These are phyloP conservation scores for Euproctis similis DNA, from an alignment of 2,888 invertebrate genomes.

Conservation along the genomic window DNA sequence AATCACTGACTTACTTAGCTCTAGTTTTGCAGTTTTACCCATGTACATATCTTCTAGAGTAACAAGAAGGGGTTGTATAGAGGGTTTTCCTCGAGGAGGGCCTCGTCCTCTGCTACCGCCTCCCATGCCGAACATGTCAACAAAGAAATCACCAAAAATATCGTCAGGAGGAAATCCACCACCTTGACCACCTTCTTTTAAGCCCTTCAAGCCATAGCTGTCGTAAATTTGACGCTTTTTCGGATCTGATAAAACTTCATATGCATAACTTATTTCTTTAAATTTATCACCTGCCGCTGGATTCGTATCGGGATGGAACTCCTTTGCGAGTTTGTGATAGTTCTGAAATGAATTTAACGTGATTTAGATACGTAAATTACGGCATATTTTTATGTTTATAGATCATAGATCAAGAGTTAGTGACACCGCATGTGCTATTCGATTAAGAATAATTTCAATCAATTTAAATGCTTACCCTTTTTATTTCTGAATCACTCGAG, in stretches of 20 bases:
- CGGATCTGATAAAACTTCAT: slow-evolving; percentile 93
- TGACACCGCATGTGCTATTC: slow-evolving; percentile 35
- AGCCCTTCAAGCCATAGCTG: slow-evolving; percentile 88
- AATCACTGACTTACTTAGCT: slow-evolving; percentile 87
- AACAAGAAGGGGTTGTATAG: slow-evolving; percentile 88
- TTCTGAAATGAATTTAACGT: slow-evolving; percentile 75
- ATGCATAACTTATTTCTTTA: slow-evolving; percentile 96
- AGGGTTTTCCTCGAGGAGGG: slow-evolving; percentile 85
- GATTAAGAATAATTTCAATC: slow-evolving; percentile 10
- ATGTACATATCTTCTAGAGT: slow-evolving; percentile 93
- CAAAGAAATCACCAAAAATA: slow-evolving; percentile 79
- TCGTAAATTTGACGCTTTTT: slow-evolving; percentile 92
- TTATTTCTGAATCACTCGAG: slow-evolving; percentile 90
- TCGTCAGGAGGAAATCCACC: slow-evolving; percentile 78
- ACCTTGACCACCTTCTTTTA: slow-evolving; percentile 85
- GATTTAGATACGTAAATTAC: slow-evolving; percentile 14
- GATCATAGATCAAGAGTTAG: slow-evolving; percentile 34
- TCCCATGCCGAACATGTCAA: slow-evolving; percentile 78
- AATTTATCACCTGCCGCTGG: slow-evolving; percentile 93
- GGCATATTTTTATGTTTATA: slow-evolving; percentile 32
- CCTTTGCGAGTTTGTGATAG: slow-evolving; percentile 93
- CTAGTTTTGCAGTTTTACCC: slow-evolving; percentile 89
- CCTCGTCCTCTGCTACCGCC: slow-evolving; percentile 72
- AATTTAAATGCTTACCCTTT: slow-evolving; percentile 80
- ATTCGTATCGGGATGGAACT: slow-evolving; percentile 95